A percentile compares a stretch with the other conserved stretches of the same genome.
These are phyloP conservation scores for Dipodomys stephensi DNA, from an alignment of 2,113 vertebrate species.

Conservation along the genomic window DNA sequence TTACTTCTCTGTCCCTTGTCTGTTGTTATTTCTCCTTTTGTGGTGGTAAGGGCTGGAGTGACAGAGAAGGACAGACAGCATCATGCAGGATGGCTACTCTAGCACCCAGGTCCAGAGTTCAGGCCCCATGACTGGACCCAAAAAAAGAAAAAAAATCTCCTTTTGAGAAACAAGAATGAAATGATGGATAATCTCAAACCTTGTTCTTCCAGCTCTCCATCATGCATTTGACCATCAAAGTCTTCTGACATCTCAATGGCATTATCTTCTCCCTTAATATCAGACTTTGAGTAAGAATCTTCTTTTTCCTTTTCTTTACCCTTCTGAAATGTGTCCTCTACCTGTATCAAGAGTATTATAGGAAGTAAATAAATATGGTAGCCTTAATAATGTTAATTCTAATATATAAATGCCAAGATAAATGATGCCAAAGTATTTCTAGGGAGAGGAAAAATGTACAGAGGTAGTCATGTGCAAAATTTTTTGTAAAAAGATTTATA, in stretches of 20 bases:
- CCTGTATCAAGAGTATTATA: slow-evolving; percentile 83
- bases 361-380: not conserved
- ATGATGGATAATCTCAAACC: slow-evolving; percentile 84
- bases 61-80: no score
- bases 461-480: not conserved
- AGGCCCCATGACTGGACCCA: no score
- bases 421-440: not conserved
- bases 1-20: no score
- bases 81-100: no score
- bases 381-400: not conserved
- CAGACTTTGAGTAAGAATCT: slow-evolving; percentile 90
- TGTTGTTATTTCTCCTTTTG: no score
- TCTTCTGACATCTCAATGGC: slow-evolving; percentile 99
- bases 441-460: not conserved
- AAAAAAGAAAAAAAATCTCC: no score
- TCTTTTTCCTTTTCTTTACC: slow-evolving; percentile 94
- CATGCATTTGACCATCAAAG: slow-evolving; percentile 96
- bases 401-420: not conserved
- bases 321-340: slow-evolving; percentile 94
- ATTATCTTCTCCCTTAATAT: slow-evolving; percentile 95
- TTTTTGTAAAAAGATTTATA: slow-evolving; percentile 8
- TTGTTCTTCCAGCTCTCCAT: slow-evolving; percentile 91
- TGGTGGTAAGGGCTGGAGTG: no score
- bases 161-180: slow-evolving; percentile 38
- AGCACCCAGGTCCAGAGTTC: no score